These are phyloP conservation scores for Dermochelys coriacea DNA, from an alignment of 2,797 vertebrate genomes.

Conservation along the genomic window DNA sequence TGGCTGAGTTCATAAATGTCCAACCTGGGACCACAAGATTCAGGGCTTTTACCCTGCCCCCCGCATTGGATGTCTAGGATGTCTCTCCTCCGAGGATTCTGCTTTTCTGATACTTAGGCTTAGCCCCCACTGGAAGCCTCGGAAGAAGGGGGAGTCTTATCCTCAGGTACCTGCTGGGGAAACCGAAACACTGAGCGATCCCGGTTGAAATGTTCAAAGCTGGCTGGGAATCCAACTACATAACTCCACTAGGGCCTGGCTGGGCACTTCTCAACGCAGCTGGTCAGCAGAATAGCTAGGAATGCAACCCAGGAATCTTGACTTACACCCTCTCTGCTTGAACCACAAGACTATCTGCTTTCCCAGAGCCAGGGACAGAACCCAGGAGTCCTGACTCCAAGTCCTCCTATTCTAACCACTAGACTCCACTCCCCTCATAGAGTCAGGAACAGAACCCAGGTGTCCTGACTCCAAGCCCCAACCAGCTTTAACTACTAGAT, in stretches of 20 bases:
- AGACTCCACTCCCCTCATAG: too few species aligned
- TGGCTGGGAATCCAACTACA: too few species aligned
- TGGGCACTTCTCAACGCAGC: background rate
- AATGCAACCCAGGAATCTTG: background rate
- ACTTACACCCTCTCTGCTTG: background rate
- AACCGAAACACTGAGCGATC: background rate
- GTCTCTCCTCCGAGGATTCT: background rate
- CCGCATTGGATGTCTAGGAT: rapidly evolving
- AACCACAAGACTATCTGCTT: background rate
- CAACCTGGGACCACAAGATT: background rate
- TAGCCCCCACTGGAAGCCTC: background rate
- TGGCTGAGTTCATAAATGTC: background rate
- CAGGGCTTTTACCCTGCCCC: background rate
- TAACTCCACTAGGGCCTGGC: too few species aligned
- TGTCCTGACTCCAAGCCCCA: background rate
- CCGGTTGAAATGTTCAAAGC: too few species aligned
- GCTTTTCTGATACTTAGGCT: background rate
- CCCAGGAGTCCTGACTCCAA: background rate
- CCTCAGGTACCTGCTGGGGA: background rate
- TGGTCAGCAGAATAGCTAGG: background rate
- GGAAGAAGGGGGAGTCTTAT: background rate
- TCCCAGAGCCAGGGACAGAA: background rate
- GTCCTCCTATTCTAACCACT: background rate
- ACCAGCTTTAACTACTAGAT: too few species aligned
- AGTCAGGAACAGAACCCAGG: background rate